phyloP scores from a whole-genome alignment of 2,797 vertebrate genomes.

The Myotis findleyi region DNA sequence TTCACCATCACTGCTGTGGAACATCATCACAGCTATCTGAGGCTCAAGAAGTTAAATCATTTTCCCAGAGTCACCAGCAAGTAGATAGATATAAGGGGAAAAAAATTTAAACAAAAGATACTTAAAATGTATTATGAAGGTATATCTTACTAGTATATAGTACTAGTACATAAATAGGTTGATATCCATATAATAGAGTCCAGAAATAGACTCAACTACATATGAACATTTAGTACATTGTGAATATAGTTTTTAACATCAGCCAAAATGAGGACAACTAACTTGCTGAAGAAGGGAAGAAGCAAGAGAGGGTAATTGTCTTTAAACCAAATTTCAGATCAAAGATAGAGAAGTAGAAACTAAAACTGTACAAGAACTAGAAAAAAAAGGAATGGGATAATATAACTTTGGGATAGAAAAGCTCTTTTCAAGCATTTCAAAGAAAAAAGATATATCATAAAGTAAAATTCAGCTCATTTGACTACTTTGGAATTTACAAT shows the following conservation, averaged over 20 bases:
- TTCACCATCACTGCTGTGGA: background rate
- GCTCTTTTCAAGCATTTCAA: background rate
- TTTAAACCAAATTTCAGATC: background rate
- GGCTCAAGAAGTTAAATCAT: background rate
- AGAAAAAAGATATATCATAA: background rate
- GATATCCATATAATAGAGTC: background rate
- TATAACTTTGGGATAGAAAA: constrained; percentile 4
- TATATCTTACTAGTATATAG: background rate
- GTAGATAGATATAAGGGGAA: background rate
- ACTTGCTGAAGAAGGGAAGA: background rate
- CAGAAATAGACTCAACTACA: background rate
- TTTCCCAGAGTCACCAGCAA: background rate
- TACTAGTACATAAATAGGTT: background rate
- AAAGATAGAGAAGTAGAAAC: background rate
- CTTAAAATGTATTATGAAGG: background rate
- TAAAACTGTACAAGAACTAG: background rate
- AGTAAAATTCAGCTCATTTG: background rate
- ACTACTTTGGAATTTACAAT: background rate
- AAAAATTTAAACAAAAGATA: background rate
- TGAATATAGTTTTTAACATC: background rate
- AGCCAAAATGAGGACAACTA: background rate
- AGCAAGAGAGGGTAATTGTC: background rate
- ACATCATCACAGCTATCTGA: background rate
- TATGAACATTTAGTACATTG: background rate
- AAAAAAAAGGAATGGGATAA: background rate